Percentiles rank a stretch among this genome's conserved stretches.
phyloP scores from a whole-genome alignment of 2,797 vertebrate species.

The Eulemur mongoz region DNA sequence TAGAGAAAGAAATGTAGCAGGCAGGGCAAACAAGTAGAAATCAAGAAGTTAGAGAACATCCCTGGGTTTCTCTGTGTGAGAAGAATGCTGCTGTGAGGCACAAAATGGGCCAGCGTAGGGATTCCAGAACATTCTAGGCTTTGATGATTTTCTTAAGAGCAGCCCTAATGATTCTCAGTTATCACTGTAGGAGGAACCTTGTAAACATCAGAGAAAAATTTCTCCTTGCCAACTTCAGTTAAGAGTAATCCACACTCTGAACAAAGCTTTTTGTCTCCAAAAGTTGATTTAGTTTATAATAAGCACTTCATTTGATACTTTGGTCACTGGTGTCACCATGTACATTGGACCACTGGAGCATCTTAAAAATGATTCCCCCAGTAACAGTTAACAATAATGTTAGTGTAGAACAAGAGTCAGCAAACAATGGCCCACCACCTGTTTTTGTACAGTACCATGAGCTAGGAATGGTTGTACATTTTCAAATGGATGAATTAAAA shows the following conservation, averaged over 20 bases:
- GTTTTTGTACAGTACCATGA: neutral
- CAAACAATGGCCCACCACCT: neutral
- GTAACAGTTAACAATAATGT: neutral
- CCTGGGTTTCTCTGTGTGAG: constrained; percentile 29
- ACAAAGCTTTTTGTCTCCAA: constrained; percentile 32
- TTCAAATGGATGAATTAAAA: neutral
- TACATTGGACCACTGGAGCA: constrained; percentile 1
- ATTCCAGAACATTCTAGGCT: neutral
- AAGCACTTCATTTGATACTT: constrained; percentile 18
- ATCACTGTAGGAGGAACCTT: constrained; percentile 1
- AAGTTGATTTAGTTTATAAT: constrained; percentile 26
- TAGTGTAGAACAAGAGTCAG: neutral
- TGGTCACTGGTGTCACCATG: neutral
- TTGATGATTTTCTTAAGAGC: neutral
- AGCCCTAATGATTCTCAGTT: neutral
- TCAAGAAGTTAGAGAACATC: constrained; percentile 50
- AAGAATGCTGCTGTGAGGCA: neutral
- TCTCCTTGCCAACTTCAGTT: constrained; percentile 25
- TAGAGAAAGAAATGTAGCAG: constrained; percentile 54
- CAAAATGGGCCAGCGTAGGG: neutral
- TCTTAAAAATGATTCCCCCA: constrained; percentile 23
- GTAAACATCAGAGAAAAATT: constrained; percentile 11
- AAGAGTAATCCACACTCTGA: neutral
- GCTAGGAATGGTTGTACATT: neutral
- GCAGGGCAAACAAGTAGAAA: constrained; percentile 49